Conservation (phyloP, 2,888 invertebrate species). For the Asteroscopus sphinx region DNA sequence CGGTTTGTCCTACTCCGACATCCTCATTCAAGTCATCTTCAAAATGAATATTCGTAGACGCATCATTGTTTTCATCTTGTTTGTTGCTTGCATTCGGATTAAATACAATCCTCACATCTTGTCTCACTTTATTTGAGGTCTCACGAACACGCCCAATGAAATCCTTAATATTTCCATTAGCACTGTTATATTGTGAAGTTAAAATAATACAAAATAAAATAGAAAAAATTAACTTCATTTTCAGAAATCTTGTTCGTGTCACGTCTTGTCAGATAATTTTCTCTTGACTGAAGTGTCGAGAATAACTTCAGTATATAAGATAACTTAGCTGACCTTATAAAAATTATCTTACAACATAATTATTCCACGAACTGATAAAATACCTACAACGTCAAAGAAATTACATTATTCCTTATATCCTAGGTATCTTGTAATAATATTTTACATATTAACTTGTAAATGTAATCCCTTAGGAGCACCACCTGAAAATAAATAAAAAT, state of each 20-base stretch:
- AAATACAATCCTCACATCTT: slow-evolving; percentile 61
- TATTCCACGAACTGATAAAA: slow-evolving; percentile 62
- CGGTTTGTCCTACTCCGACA: neutral
- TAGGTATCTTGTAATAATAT: slow-evolving; percentile 6
- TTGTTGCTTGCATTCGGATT: slow-evolving; percentile 51
- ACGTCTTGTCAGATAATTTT: slow-evolving; percentile 53
- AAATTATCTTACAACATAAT: slow-evolving; percentile 53
- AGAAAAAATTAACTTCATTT: slow-evolving; percentile 66
- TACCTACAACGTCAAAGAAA: slow-evolving; percentile 24
- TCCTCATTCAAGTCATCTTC: slow-evolving; percentile 23
- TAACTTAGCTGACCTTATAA: slow-evolving; percentile 66
- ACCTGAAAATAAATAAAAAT: slow-evolving; percentile 27
- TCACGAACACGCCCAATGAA: slow-evolving; percentile 65
- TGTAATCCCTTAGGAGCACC: slow-evolving; percentile 5
- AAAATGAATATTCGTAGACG: slow-evolving; percentile 29
- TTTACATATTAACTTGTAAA: slow-evolving; percentile 3
- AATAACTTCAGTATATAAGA: slow-evolving; percentile 53
- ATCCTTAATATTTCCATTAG: slow-evolving; percentile 61
- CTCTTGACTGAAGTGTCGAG: slow-evolving; percentile 58
- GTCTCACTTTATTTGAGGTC: slow-evolving; percentile 56
- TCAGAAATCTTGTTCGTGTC: slow-evolving; percentile 43
- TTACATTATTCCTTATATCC: slow-evolving; percentile 4
- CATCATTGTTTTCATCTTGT: slow-evolving; percentile 27
- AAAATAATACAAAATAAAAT: slow-evolving; percentile 63
- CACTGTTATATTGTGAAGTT: slow-evolving; percentile 51